Evolutionary conservation across 2,113 vertebrate species (phyloP), one percentile per base, ranked within the genome.

Genomic region (Trachemys scripta): DNA sequence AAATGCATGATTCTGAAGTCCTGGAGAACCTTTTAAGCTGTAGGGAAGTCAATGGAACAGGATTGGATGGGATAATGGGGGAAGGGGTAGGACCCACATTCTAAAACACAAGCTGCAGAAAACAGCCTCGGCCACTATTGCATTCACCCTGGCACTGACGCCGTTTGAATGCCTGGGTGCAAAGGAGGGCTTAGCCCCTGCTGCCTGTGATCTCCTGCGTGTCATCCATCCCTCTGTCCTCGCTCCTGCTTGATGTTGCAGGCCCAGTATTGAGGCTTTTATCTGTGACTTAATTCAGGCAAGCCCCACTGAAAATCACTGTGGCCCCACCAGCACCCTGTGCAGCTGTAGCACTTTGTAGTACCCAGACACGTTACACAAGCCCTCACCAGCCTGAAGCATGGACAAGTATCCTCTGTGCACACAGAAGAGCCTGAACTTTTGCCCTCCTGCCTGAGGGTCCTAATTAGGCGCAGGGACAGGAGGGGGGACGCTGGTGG

Each of bases 381-480:
- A 2, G 35, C 69, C 49, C 5, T 0, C n/a, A 0, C 8, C 16
- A 2, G 22, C 42, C 78, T 62, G 65, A 0, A 84, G 1, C 16
- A 1, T 59, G 19, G 38, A 6, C 45, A 65, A 4, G 4, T 2
- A 5, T 38, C 20, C 56, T 5, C 72, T 0, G 0, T 1, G 35
- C 38, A 38, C 88, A 47, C 1, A 0, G 45, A 45, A 38, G 82
- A 22, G 24, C 82, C 57, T 25, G 19, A 4, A 9, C 80, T 59
- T 38, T 42, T 81, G 3, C 17, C 59, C 42, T 22, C 50, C 11
- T 19, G 11, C 54, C 35, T 0, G 3, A n/a, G 20, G 8, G 13
- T 50, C 50, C 50, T 50, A 50, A 1, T 0, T 0, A 82, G 16
- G 24, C 6, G 22, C 0, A 7, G 8, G 0, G 2, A 0, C 19